Conservation (phyloP, 2,113 vertebrate genomes). For the Glaucidium brasilianum region DNA sequence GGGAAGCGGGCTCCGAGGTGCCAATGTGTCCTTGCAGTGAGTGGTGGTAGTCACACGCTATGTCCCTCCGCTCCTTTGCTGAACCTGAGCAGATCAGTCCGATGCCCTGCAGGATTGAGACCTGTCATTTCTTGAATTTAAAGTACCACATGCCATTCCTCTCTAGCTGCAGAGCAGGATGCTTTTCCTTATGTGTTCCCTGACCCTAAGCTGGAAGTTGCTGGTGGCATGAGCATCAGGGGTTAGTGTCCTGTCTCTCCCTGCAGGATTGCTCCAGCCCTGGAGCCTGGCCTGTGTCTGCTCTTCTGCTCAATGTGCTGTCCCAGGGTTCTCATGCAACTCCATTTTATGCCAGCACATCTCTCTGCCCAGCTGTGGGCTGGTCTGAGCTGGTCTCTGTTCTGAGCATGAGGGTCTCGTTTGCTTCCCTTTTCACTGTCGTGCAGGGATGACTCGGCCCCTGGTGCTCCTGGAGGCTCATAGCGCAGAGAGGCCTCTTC, state of each 20-base stretch:
- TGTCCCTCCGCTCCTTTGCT: background rate
- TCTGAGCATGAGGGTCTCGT: background rate
- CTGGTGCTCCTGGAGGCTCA: background rate
- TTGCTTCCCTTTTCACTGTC: background rate
- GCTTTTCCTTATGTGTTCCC: background rate
- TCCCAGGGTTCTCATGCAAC: background rate
- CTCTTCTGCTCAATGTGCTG: background rate
- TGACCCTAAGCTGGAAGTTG: background rate
- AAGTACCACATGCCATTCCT: background rate
- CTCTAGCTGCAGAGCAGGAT: background rate
- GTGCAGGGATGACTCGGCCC: background rate
- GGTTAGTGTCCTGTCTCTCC: background rate
- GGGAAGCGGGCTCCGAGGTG: background rate
- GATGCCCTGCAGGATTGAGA: background rate
- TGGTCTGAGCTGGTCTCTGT: background rate
- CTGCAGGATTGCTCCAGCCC: background rate
- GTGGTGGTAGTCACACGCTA: background rate
- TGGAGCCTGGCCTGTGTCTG: background rate
- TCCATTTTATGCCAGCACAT: rapidly evolving
- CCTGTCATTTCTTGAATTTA: background rate
- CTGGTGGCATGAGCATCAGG: background rate
- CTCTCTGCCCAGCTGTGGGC: background rate
- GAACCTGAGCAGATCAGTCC: background rate
- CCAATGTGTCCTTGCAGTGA: background rate
- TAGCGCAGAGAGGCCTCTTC: background rate